These are phyloP conservation scores for Cotesia congregata DNA, from an alignment of 2,888 invertebrate genomes.

Conservation along the genomic window DNA sequence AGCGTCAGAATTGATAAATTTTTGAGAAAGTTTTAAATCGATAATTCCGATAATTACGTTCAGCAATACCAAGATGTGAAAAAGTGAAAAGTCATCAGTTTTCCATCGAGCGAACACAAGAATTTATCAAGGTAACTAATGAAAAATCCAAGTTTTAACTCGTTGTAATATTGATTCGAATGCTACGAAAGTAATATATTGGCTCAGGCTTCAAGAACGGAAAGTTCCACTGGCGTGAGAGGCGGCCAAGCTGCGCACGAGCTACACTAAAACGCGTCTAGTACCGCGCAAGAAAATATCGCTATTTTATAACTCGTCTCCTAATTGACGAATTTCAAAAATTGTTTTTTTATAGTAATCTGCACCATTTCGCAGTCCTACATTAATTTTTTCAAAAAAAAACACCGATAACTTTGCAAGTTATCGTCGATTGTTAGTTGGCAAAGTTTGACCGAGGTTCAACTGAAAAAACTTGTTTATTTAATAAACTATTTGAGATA, in stretches of 20 bases:
- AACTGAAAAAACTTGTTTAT: slow-evolving; percentile 21
- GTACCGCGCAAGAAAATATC: slow-evolving; percentile 58
- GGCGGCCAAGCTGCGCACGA: slow-evolving; percentile 69
- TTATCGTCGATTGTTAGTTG: slow-evolving; percentile 44
- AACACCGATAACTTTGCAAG: slow-evolving; percentile 21
- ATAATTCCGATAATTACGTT: background rate
- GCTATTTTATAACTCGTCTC: slow-evolving; percentile 55
- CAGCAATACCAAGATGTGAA: background rate
- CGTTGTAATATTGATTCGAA: slow-evolving; percentile 39
- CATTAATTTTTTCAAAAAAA: slow-evolving; percentile 49
- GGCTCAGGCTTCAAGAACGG: slow-evolving; percentile 51
- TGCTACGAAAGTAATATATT: slow-evolving; percentile 44
- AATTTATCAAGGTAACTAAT: background rate
- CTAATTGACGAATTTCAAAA: slow-evolving; percentile 40
- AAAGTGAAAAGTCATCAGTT: background rate
- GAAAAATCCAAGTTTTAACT: slow-evolving; percentile 23
- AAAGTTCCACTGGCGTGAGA: slow-evolving; percentile 67
- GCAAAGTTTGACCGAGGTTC: background rate
- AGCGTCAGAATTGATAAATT: no score
- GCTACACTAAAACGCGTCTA: slow-evolving; percentile 43
- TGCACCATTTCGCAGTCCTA: slow-evolving; percentile 60
- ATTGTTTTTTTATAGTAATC: slow-evolving; percentile 52
- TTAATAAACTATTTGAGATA: slow-evolving; percentile 8
- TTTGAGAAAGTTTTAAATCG: no score
- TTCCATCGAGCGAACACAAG: background rate